Conservation (phyloP, 2,113 vertebrate genomes). For the Brachionichthys hirsutus region DNA sequence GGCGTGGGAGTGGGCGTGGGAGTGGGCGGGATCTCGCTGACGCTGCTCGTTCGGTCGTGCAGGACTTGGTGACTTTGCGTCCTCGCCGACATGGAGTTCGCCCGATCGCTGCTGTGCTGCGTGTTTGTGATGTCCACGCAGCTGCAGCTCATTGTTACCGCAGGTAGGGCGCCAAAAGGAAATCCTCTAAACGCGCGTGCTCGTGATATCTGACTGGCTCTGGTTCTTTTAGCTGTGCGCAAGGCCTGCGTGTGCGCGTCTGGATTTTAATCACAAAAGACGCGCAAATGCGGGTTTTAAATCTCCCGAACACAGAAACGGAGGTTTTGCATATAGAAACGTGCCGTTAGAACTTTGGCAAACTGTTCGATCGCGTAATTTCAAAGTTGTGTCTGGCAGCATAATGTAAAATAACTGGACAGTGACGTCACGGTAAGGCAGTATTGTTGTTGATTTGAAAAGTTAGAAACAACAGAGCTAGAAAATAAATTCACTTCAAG, state of each 20-base stretch:
- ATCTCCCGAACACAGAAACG: slow-evolving; percentile 15
- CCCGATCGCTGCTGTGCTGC: not conserved
- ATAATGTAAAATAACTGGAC: too few relatives aligned
- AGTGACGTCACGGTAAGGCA: too few relatives aligned
- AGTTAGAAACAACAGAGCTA: too few relatives aligned
- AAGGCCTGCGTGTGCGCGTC: slow-evolving; percentile 11
- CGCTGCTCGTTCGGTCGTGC: not conserved
- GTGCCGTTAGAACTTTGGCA: not conserved
- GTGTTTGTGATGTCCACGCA: slow-evolving; percentile 26
- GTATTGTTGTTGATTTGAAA: too few relatives aligned
- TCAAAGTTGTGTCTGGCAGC: slow-evolving; percentile 18
- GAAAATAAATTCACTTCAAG: too few relatives aligned
- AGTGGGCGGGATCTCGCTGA: slow-evolving; percentile 35
- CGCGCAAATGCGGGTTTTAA: not conserved
- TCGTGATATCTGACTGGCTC: not conserved
- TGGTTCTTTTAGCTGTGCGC: not conserved
- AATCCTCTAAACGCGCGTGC: not conserved
- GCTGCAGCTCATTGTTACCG: slow-evolving; percentile 12
- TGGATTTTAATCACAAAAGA: not conserved
- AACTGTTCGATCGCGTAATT: too few relatives aligned
- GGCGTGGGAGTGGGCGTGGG: too few relatives aligned
- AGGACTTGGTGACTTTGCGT: not conserved
- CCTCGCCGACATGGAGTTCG: slow-evolving; percentile 53
- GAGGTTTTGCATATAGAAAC: not conserved
- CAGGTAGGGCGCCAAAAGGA: slow-evolving; percentile 42